Conservation (phyloP, 2,113 vertebrate species). For the Sinocyclocheilus rhinocerous region DNA sequence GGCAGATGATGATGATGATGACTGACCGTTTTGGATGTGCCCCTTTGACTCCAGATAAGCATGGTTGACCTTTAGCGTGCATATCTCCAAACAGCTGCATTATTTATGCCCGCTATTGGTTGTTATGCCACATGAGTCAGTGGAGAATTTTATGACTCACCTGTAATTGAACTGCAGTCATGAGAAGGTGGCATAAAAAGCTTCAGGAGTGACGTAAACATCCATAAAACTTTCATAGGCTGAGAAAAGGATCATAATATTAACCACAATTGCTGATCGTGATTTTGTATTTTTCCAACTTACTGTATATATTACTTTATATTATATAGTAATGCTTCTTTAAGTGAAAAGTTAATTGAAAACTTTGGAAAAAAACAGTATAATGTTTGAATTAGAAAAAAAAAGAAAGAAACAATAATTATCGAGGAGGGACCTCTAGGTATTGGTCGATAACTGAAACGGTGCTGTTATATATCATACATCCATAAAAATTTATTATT, state of each 20-base stretch:
- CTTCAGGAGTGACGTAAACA: conserved; percentile 6
- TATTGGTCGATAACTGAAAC: background rate
- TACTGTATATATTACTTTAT: background rate
- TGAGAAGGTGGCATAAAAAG: conserved; percentile 34
- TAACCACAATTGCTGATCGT: background rate
- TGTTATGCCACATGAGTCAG: conserved; percentile 50
- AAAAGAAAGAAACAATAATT: background rate
- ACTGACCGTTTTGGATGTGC: conserved; percentile 51
- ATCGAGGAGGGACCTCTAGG: background rate
- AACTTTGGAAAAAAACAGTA: background rate
- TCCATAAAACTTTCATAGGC: background rate
- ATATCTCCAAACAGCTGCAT: conserved; percentile 54
- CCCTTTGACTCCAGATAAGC: conserved; percentile 55
- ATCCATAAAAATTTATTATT: background rate
- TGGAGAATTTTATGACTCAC: conserved; percentile 53
- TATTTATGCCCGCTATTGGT: conserved; percentile 57
- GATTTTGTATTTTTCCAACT: background rate
- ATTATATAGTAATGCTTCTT: background rate
- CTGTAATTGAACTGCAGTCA: conserved; percentile 46
- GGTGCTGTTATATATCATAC: background rate
- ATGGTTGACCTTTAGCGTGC: conserved; percentile 55
- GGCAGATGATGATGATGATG: conserved; percentile 47
- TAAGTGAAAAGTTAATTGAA: background rate
- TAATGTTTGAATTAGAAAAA: background rate
- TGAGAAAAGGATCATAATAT: background rate